Evolutionary conservation across 2,888 invertebrate genomes (phyloP), one percentile per base, ranked within the genome.

Genomic region (Ornithoptera priamus): DNA sequence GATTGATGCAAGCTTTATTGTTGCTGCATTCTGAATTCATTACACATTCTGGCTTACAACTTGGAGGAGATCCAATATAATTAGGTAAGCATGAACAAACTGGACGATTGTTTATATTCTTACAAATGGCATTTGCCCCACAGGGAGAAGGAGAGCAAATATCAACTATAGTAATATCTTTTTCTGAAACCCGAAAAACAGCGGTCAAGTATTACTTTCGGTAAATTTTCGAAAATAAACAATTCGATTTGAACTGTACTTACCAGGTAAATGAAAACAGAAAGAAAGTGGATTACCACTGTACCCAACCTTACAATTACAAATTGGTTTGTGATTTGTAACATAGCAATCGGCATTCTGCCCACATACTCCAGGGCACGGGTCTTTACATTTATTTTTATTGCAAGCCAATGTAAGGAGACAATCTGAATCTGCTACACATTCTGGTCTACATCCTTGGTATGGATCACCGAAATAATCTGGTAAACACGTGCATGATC

Each of bases 401-500:
- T 93, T 93, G 82, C 95, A 96, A 62, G 95, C 94, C 82, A 86
- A 90, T 75, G 91, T 92, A 69, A 94, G 91, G n/a, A 94, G 88
- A 80, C 95, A 95, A 81, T 95, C 95, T 50, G 94, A 93, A 83
- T 95, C 94, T 61, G 94, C 88, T 75, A 94, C 87, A 80, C 95
- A 95, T 85, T 95, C 95, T 39, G 95, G 95, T 81, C 94, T 93
- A 80, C 96, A 96, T 70, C 94, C 94, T 88, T 95, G 94, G 80
- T 95, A 96, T 58, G 97, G 96, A 82, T 96, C 95, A 75, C 97
- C 97, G 76, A 95, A 94, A 85, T 95, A 95, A 74, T 95, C 95
- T 8, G 94, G 93, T 69, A 94, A 84, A 81, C 96, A 96, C 75
- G 94, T 93, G 81, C 97, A 97, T 61, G 96, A 94, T 72, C 96